Evolutionary conservation across 1,140 invertebrate genomes (phyloP).

Genomic region (Drosophila mauritiana): DNA sequence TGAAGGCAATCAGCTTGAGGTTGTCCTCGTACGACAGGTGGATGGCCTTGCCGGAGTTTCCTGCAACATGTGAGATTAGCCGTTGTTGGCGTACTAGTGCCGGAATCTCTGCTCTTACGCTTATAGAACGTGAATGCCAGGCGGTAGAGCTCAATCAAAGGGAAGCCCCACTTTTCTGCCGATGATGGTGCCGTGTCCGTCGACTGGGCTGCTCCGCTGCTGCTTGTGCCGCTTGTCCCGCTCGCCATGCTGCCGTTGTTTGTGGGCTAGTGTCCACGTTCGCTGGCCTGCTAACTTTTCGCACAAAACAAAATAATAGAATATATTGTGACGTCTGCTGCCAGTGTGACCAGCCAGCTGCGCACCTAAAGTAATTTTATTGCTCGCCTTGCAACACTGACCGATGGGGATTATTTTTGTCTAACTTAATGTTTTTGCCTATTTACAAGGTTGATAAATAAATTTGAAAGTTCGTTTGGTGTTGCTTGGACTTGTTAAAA

Average conservation of each 20-base stretch:
- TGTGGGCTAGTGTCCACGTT: slow-evolving; percentile 17
- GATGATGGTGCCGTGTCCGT: slow-evolving; percentile 10
- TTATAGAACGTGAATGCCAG: slow-evolving; percentile 94
- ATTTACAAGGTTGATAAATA: too few species aligned
- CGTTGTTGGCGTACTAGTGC: neutral
- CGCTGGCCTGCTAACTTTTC: slow-evolving; percentile 39
- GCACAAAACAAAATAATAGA: slow-evolving; percentile 61
- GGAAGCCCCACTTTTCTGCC: slow-evolving; percentile 88
- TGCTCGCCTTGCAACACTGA: neutral
- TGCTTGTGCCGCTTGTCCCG: slow-evolving; percentile 8
- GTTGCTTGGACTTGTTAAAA: neutral
- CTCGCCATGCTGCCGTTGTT: slow-evolving; percentile 38
- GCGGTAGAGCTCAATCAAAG: slow-evolving; percentile 92
- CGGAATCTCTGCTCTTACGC: slow-evolving; percentile 86
- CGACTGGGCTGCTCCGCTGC: neutral
- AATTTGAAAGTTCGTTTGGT: too few species aligned
- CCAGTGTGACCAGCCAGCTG: slow-evolving; percentile 17
- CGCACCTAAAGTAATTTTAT: too few species aligned
- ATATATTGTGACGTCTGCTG: slow-evolving; percentile 30
- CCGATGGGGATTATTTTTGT: too few species aligned
- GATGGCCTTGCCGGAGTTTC: slow-evolving; percentile 98
- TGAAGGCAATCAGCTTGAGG: slow-evolving; percentile 95
- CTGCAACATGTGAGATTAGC: slow-evolving; percentile 86
- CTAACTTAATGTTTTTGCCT: too few species aligned
- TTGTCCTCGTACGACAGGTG: slow-evolving; percentile 97